Evolutionary conservation across 2,113 vertebrate species (phyloP).

Genomic region (Tragulus kanchil): DNA sequence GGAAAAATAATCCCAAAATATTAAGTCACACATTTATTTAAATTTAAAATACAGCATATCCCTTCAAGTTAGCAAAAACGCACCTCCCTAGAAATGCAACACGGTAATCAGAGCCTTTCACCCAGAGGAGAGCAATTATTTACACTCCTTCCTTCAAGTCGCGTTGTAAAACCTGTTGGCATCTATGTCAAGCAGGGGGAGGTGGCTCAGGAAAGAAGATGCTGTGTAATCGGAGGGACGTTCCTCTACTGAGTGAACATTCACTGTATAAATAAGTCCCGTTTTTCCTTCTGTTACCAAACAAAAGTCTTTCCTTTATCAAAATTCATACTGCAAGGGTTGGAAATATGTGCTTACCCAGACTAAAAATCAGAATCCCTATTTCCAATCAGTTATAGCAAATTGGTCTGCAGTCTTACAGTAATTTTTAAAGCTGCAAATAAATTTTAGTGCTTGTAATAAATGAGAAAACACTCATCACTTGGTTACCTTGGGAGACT

Average conservation of each 20-base stretch:
- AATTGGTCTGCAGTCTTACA: not conserved
- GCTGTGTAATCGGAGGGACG: conserved; percentile 23
- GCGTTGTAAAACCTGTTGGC: conserved; percentile 25
- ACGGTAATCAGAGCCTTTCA: conserved; percentile 70
- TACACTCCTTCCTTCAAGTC: conserved; percentile 66
- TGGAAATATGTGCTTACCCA: conserved; percentile 70
- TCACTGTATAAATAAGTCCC: conserved; percentile 59
- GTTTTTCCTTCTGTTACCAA: conserved; percentile 76
- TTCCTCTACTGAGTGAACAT: conserved; percentile 43
- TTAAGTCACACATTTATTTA: conserved; percentile 84
- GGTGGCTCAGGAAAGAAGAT: conserved; percentile 23
- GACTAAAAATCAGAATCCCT: conserved; percentile 75
- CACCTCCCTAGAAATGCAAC: conserved; percentile 75
- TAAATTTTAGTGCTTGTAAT: conserved; percentile 62
- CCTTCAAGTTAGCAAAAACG: conserved; percentile 84
- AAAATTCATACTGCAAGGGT: not conserved
- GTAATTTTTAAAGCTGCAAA: conserved; percentile 41
- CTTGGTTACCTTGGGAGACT: conserved; percentile 23
- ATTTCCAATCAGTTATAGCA: conserved; percentile 65
- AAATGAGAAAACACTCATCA: not conserved
- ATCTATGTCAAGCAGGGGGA: conserved; percentile 17
- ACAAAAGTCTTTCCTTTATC: conserved; percentile 66
- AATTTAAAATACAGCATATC: conserved; percentile 86
- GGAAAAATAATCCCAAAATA: conserved; percentile 83
- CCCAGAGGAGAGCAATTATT: conserved; percentile 73